Conservation (phyloP, 1,140 invertebrate genomes). For the Drosophila obscura region DNA sequence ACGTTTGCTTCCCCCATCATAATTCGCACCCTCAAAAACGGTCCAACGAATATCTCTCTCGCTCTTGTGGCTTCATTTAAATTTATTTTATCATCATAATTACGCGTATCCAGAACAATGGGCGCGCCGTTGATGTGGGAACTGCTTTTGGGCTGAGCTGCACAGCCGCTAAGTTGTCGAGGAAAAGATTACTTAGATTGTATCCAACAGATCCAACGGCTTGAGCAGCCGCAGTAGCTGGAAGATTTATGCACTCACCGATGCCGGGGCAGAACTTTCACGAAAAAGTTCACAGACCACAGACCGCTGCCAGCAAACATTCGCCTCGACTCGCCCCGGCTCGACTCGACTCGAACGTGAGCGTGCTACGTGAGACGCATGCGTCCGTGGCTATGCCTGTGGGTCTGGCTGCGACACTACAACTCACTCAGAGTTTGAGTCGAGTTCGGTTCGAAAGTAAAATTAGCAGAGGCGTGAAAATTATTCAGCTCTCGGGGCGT, state of each 20-base stretch:
- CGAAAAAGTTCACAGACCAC: constrained; percentile 73
- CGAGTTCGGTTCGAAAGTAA: constrained; percentile 56
- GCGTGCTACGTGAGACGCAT: constrained; percentile 68
- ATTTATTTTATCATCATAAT: constrained; percentile 44
- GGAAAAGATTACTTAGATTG: constrained; percentile 31
- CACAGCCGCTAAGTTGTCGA: constrained; percentile 60
- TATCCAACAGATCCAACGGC: constrained; percentile 8
- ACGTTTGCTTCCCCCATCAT: neutral
- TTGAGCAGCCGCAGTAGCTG: constrained; percentile 4
- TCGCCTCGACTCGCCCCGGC: too few species aligned
- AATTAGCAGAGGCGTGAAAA: constrained; percentile 65
- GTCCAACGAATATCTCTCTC: neutral
- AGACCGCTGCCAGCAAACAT: constrained; percentile 5
- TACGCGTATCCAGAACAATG: constrained; percentile 53
- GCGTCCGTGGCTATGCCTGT: constrained; percentile 35
- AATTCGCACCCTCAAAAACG: constrained; percentile 8
- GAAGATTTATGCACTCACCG: constrained; percentile 65
- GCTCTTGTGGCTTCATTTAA: constrained; percentile 11
- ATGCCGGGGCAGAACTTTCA: constrained; percentile 64
- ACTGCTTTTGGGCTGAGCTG: constrained; percentile 10
- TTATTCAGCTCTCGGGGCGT: constrained; percentile 7
- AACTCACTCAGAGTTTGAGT: neutral
- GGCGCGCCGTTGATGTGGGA: constrained; percentile 54
- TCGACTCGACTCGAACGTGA: constrained; percentile 8
- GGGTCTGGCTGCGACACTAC: neutral